Evolutionary conservation across 2,888 invertebrate genomes (phyloP).

Genomic region (Syrista parreyssii): DNA sequence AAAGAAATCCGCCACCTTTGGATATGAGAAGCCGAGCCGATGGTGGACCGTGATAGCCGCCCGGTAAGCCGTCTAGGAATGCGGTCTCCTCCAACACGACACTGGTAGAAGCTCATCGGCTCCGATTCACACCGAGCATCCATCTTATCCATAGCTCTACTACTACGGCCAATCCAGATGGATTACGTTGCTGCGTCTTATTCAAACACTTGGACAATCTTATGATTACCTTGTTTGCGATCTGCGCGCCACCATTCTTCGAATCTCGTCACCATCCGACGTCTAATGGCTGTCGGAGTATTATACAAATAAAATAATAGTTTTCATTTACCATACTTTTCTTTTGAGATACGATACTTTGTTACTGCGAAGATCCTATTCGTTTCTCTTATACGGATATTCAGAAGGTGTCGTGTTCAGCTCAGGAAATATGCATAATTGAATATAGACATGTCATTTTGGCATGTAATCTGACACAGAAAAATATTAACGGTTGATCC

Average conservation of each 20-base stretch:
- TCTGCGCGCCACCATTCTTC: background rate
- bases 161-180: background rate
- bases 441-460: too few species aligned
- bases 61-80: constrained; percentile 64
- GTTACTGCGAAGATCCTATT: background rate
- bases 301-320: background rate
- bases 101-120: background rate
- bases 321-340: background rate
- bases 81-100: constrained; percentile 33
- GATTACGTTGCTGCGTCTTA: background rate
- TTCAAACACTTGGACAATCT: background rate
- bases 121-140: background rate
- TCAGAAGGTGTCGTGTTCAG: too few species aligned
- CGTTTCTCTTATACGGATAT: too few species aligned
- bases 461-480: too few species aligned
- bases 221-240: background rate
- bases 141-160: background rate
- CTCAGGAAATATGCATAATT: too few species aligned
- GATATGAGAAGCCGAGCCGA: constrained; percentile 40
- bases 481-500: too few species aligned
- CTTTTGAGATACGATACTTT: background rate
- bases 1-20: constrained; percentile 62
- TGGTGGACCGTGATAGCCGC: constrained; percentile 47
- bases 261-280: background rate
- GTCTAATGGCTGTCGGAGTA: background rate